Evolutionary conservation across 2,888 invertebrate genomes (phyloP).

Genomic region (Tachina grossa): DNA sequence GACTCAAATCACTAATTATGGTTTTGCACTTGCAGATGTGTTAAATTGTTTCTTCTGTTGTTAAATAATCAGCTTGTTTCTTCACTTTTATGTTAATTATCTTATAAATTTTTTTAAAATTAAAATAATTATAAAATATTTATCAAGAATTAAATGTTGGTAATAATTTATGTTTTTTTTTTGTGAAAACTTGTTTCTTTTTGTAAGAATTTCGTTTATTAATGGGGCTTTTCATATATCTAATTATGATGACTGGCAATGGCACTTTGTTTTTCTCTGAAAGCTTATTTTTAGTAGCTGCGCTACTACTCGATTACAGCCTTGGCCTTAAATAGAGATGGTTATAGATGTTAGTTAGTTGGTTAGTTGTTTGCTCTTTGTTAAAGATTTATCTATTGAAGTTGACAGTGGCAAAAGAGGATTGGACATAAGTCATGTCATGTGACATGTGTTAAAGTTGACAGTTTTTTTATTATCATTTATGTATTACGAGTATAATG

Average conservation of each 20-base stretch:
- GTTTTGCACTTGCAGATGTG: not conserved
- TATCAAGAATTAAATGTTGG: conserved; percentile 30
- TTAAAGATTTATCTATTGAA: conserved; percentile 38
- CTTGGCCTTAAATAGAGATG: conserved; percentile 58
- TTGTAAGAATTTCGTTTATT: conserved; percentile 17
- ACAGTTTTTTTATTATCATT: conserved; percentile 8
- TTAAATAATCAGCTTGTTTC: not conserved
- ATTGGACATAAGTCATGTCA: conserved; percentile 19
- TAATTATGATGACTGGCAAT: conserved; percentile 24
- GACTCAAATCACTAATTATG: not conserved
- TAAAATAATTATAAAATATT: conserved; percentile 36
- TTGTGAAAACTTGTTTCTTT: conserved; percentile 30
- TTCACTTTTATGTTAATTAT: conserved; percentile 6
- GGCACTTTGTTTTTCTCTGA: conserved; percentile 16
- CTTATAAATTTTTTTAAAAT: not conserved
- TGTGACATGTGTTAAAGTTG: conserved; percentile 25
- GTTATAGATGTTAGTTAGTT: conserved; percentile 1
- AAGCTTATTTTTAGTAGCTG: conserved; percentile 20
- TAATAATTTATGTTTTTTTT: not conserved
- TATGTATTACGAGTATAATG: conserved; percentile 27
- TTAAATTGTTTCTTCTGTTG: not conserved
- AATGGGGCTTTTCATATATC: not conserved
- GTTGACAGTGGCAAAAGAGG: conserved; percentile 23
- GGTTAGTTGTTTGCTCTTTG: not conserved
- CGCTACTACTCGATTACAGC: conserved; percentile 37